Percentiles rank a stretch among this genome's conserved stretches.
Evolutionary conservation across 2,888 invertebrate genomes (phyloP).

Genomic region (Nasonia oneida): DNA sequence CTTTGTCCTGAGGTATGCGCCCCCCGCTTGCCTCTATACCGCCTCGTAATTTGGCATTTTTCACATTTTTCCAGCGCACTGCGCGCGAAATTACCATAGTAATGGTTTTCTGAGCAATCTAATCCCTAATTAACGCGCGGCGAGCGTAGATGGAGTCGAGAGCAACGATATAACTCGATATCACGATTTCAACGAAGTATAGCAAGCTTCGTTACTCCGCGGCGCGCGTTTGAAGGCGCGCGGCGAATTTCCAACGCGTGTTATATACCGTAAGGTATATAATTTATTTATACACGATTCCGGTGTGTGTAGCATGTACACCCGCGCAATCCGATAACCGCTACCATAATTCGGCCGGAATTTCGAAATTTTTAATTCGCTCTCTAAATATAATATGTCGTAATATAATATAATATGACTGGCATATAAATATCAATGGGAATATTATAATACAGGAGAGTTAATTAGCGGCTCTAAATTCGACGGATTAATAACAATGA

Average conservation of each 20-base stretch:
- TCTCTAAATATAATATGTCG: too few species aligned
- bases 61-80: not conserved
- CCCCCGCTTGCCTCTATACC: too few species aligned
- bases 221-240: not conserved
- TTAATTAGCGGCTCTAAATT: not conserved
- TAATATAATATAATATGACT: too few species aligned
- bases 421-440: too few species aligned
- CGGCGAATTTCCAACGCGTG: not conserved
- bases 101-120: slow-evolving; percentile 29
- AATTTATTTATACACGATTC: too few species aligned
- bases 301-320: too few species aligned
- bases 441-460: too few species aligned
- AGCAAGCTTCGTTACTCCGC: slow-evolving; percentile 17
- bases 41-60: not conserved
- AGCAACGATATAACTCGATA: slow-evolving; percentile 39
- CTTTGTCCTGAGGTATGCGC: not conserved
- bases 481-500: not conserved
- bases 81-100: not conserved
- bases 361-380: not conserved
- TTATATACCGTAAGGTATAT: too few species aligned
- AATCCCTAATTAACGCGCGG: slow-evolving; percentile 53
- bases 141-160: not conserved
- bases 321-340: not conserved
- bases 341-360: not conserved
- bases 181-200: not conserved